phyloP scores from a whole-genome alignment of 1,140 invertebrate species.

The Cyrtorhinus lividipennis region DNA sequence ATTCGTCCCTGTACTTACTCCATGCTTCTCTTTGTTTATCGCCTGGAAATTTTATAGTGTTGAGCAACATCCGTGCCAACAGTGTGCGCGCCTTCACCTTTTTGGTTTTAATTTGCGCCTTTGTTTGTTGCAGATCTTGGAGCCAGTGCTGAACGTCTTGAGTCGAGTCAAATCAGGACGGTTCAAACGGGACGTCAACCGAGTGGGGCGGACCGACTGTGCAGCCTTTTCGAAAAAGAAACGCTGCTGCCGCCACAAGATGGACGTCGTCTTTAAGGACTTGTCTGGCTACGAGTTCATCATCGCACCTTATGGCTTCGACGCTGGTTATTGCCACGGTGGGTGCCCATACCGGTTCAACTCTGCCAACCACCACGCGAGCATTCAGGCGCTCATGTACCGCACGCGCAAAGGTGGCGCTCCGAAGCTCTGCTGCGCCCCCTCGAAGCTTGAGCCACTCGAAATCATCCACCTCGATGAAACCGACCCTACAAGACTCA shows the following conservation, averaged over 20 bases:
- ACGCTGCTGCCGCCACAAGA: conserved; percentile 48
- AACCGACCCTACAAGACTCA: conserved; percentile 43
- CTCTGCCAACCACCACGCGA: conserved; percentile 53
- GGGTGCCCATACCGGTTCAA: conserved; percentile 52
- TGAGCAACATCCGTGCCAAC: too few relatives aligned
- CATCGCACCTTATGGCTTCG: conserved; percentile 50
- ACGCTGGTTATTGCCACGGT: conserved; percentile 56
- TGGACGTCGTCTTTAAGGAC: conserved; percentile 50
- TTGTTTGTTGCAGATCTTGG: neutral
- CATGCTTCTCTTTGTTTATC: too few relatives aligned
- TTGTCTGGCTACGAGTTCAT: conserved; percentile 52
- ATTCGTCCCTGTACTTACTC: too few relatives aligned
- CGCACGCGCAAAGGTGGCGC: conserved; percentile 39
- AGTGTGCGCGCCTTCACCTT: too few relatives aligned
- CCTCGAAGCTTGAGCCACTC: conserved; percentile 47
- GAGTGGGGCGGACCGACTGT: conserved; percentile 3
- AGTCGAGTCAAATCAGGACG: neutral
- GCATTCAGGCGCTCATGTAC: conserved; percentile 53
- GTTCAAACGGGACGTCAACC: neutral
- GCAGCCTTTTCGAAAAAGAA: neutral
- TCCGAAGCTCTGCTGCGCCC: conserved; percentile 55
- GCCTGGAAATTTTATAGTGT: too few relatives aligned
- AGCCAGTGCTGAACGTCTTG: conserved; percentile 4
- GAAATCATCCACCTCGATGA: conserved; percentile 52
- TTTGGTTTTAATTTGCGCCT: too few relatives aligned